Evolutionary conservation across 92 coral and sea anemone species (phyloP).

Genomic region (Montipora capitata): DNA sequence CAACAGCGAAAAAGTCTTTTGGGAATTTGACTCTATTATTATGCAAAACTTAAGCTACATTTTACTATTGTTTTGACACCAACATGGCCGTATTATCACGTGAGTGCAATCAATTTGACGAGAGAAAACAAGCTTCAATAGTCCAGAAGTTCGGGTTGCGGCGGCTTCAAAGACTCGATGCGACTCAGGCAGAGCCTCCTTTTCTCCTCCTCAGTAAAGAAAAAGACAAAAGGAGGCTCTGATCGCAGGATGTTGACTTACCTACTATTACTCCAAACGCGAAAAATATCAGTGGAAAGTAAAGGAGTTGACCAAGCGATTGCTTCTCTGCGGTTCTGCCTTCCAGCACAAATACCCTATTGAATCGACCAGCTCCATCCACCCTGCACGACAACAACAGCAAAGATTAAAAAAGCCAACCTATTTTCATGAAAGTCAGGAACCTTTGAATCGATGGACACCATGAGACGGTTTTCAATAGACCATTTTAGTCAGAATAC

Average conservation of each 20-base stretch:
- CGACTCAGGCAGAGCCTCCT: no score
- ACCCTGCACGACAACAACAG: conserved; percentile 16
- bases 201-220: no score
- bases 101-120: no score
- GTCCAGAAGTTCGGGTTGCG: no score
- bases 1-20: no score
- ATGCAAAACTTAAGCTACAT: no score
- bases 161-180: no score
- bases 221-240: background rate
- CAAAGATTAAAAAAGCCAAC: background rate
- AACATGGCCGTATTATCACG: no score
- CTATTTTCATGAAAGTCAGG: background rate
- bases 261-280: conserved; percentile 75
- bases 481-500: no score
- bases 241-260: conserved; percentile 9
- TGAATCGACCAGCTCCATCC: conserved; percentile 65
- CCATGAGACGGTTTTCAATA: background rate
- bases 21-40: no score
- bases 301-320: conserved; percentile 74
- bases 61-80: no score
- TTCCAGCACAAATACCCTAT: conserved; percentile 72
- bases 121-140: no score
- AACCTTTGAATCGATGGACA: background rate
- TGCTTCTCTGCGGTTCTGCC: conserved; percentile 70
- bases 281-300: conserved; percentile 73